phyloP scores from a whole-genome alignment of 2,797 vertebrate genomes.

The Spinus pinus region DNA sequence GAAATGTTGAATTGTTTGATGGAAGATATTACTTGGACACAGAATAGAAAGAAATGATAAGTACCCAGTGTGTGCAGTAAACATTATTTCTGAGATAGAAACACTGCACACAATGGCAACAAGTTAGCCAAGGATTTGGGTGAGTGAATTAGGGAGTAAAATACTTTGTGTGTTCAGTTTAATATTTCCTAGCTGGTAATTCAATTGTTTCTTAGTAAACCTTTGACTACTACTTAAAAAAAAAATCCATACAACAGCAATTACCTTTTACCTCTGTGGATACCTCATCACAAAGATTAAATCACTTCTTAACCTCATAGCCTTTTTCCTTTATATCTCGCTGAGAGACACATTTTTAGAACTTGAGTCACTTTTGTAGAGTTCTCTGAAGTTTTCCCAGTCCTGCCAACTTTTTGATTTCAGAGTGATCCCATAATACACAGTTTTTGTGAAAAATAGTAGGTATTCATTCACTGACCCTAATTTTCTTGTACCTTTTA shows the following conservation, averaged over 20 bases:
- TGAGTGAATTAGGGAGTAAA: not conserved
- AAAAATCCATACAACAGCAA: not conserved
- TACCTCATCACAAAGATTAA: not conserved
- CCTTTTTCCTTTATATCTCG: not conserved
- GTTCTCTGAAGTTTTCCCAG: not conserved
- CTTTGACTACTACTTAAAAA: not conserved
- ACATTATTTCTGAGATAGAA: not conserved
- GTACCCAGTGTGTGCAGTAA: not conserved
- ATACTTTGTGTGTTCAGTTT: not conserved
- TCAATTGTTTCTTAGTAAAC: not conserved
- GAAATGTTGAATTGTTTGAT: not conserved
- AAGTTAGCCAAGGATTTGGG: not conserved
- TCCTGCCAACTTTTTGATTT: not conserved
- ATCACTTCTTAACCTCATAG: not conserved
- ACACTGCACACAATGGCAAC: not conserved
- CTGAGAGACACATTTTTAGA: not conserved
- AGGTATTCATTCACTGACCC: not conserved
- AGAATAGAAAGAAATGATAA: not conserved
- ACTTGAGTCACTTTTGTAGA: not conserved
- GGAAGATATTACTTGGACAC: not conserved
- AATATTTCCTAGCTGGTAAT: not conserved
- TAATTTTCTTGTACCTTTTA: slow-evolving; percentile 73
- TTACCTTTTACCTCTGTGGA: not conserved
- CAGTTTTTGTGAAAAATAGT: not conserved
- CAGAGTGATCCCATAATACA: not conserved